These are phyloP conservation scores for Antitype chi DNA, from an alignment of 2,888 invertebrate genomes.

Conservation along the genomic window DNA sequence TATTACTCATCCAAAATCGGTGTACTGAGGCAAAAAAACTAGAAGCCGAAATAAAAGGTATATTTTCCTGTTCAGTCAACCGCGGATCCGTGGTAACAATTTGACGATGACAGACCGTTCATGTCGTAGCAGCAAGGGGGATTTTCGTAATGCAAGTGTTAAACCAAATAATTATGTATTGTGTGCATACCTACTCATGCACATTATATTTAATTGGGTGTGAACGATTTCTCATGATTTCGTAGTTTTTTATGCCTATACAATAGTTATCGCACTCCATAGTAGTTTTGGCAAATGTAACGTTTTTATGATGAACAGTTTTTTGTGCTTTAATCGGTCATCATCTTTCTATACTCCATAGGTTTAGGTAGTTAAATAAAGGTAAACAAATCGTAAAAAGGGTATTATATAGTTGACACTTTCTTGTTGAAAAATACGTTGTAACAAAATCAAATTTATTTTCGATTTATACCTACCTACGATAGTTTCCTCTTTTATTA, in stretches of 20 bases:
- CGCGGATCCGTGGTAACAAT: background rate
- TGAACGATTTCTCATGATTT: background rate
- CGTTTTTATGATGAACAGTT: background rate
- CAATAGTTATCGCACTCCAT: background rate
- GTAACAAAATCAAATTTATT: too few species aligned
- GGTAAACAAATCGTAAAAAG: too few species aligned
- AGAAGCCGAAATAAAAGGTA: too few species aligned
- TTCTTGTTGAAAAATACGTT: too few species aligned
- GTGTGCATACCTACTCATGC: too few species aligned
- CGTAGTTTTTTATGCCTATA: background rate
- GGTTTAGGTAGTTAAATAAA: too few species aligned
- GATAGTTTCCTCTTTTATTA: too few species aligned
- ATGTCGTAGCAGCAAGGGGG: background rate
- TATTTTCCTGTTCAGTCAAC: background rate
- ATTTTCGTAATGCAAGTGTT: background rate
- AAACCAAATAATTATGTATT: too few species aligned
- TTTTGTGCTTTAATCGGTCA: too few species aligned
- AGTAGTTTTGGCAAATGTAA: background rate
- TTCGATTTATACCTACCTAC: too few species aligned
- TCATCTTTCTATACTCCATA: too few species aligned
- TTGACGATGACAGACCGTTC: background rate
- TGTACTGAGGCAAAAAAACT: constrained; percentile 8
- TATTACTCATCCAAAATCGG: background rate
- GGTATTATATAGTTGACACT: too few species aligned
- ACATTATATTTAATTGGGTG: constrained; percentile 14